phyloP scores from a whole-genome alignment of 1,140 invertebrate genomes.

The Drosophila tsacasi region DNA sequence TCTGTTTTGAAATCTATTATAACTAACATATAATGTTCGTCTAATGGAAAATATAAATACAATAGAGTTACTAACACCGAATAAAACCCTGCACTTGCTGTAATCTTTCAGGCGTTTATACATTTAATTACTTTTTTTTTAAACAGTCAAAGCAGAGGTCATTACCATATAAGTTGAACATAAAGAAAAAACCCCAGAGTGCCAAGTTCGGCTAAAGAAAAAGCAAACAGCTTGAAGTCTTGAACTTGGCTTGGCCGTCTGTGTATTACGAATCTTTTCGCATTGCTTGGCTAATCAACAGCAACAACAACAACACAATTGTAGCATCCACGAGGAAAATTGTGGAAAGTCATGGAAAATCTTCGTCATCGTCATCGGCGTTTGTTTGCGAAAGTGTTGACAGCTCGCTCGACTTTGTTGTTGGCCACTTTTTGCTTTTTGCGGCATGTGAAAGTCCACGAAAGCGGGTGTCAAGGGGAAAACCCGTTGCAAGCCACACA shows the following conservation, averaged over 20 bases:
- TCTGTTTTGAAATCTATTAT: background rate
- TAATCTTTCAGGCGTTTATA: conserved; percentile 1
- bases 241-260: conserved; percentile 7
- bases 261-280: conserved; percentile 14
- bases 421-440: conserved; percentile 8
- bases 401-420: conserved; percentile 39
- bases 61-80: background rate
- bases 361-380: conserved; percentile 25
- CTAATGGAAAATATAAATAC: background rate
- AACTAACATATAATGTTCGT: background rate
- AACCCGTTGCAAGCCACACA: conserved; percentile 38
- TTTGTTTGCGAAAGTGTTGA: conserved; percentile 75
- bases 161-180: conserved; percentile 24
- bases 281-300: conserved; percentile 36
- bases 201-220: conserved; percentile 7
- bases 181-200: background rate
- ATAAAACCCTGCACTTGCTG: background rate
- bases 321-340: conserved; percentile 44
- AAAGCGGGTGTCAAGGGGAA: background rate
- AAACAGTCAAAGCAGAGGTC: conserved; percentile 19
- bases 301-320: conserved; percentile 24
- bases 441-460: conserved; percentile 38
- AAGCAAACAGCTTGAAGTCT: conserved; percentile 13
- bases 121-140: conserved; percentile 5
- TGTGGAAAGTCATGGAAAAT: conserved; percentile 63